Conservation (phyloP, 2,113 vertebrate species). For the Semnopithecus entellus region DNA sequence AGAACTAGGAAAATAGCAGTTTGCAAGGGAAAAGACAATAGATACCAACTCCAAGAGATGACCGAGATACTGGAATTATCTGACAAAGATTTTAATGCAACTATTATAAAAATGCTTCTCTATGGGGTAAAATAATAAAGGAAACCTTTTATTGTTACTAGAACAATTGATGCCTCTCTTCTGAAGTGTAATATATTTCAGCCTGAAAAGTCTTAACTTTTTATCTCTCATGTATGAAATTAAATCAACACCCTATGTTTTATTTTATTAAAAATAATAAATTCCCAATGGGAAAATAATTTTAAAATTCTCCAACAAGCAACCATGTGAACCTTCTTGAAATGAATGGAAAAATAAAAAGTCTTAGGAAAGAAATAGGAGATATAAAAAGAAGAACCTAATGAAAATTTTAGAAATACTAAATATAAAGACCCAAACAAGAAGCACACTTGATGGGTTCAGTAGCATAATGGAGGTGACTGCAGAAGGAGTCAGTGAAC, state of each 20-base stretch:
- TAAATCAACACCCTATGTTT: constrained; percentile 1
- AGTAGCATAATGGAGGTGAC: not conserved
- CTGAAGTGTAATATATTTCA: not conserved
- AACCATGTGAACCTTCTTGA: not conserved
- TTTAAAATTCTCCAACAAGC: not conserved
- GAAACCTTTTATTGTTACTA: constrained; percentile 6
- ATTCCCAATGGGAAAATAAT: too few species aligned
- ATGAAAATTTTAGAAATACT: not conserved
- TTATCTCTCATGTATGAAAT: constrained; percentile 5
- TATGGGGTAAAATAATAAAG: not conserved
- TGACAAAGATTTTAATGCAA: not conserved
- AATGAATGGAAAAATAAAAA: not conserved
- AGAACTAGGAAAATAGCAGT: not conserved
- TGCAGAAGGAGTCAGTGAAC: not conserved
- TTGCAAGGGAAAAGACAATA: not conserved
- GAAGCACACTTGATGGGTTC: not conserved
- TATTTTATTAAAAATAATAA: not conserved
- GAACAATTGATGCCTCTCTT: not conserved
- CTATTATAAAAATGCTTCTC: not conserved
- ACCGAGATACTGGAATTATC: not conserved
- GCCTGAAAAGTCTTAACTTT: not conserved
- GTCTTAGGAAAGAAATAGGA: not conserved
- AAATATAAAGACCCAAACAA: not conserved
- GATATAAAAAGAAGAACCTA: not conserved
- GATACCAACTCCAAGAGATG: not conserved